Evolutionary conservation across 2,113 vertebrate species (phyloP).

Genomic region (Apodemus speciosus): DNA sequence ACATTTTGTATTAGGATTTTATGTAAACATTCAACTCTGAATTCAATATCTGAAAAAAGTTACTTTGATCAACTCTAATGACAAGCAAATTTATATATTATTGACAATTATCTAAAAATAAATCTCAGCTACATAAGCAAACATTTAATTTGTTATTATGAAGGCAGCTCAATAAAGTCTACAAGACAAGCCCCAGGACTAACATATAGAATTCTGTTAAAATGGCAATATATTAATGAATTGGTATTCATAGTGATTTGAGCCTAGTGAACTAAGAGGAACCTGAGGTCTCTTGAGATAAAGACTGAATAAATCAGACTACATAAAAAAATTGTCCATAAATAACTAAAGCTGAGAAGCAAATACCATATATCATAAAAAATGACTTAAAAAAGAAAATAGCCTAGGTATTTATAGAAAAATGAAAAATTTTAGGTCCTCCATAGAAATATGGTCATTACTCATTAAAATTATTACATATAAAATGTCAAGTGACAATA

Average conservation of each 20-base stretch:
- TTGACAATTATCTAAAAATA: neutral
- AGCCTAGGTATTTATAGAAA: neutral
- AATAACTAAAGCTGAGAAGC: constrained; percentile 26
- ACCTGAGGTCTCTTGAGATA: constrained; percentile 14
- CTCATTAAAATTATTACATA: neutral
- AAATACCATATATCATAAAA: neutral
- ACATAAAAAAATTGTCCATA: neutral
- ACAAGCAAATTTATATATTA: neutral
- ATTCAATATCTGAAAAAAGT: constrained; percentile 28
- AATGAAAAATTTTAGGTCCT: neutral
- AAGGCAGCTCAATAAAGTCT: constrained; percentile 9
- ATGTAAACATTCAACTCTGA: constrained; percentile 10
- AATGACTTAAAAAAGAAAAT: neutral
- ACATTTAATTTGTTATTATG: neutral
- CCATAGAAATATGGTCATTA: neutral
- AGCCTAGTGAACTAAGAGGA: neutral
- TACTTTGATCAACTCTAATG: constrained; percentile 28
- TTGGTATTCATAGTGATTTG: neutral
- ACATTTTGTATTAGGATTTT: neutral
- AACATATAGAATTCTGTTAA: constrained; percentile 25
- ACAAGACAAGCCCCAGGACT: neutral
- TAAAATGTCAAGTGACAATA: neutral
- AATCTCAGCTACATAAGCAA: neutral
- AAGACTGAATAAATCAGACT: neutral
- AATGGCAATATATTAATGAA: neutral